Evolutionary conservation across 1,140 invertebrate species (phyloP), one percentile per base, ranked within the genome.

Genomic region (Aleiodes sp.): DNA sequence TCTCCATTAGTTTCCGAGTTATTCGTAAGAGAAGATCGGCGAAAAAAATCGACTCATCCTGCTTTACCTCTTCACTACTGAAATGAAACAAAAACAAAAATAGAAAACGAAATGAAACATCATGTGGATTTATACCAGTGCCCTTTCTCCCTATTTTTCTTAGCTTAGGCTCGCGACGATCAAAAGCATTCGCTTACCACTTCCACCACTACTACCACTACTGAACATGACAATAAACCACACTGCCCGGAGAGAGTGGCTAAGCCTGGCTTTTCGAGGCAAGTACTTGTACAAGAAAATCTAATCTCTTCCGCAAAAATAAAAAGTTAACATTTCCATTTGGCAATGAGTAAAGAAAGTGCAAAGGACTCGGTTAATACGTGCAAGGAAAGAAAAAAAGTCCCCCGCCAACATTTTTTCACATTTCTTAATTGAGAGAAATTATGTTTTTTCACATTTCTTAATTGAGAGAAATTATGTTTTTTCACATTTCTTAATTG

Each of bases 131-230:
- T 81, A 84, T 85, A 84, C 79, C 84, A 84, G 82, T 84, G 80
- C 84, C 84, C 84, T 86, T 86, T 85, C 83, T 86, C 83, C 82
- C 79, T 79, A 82, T 87, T 74, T 68, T 85, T 85, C 84, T 85
- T 87, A 86, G 85, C 85, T 86, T 87, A 87, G 85, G 82, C 84
- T 85, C 79, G 83, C 80, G 83, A 82, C 82, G 84, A 84, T 84
- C 84, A 85, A 85, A 86, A 85, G 85, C 83, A 85, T 86, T 84
- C 78, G 80, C 84, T 85, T 84, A 84, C 83, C 81, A 84, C 84
- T 84, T 82, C 82, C 78, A 81, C 78, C 75, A 79, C 78, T 78
- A 84, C 83, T 82, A 85, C 84, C 83, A 85, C 84, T 83, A 85
- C 84, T 86, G 83, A 84, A 84, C 83, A 86, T 86, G 84, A 86